Conservation (phyloP, 2,888 invertebrate species). For the Idaea biselata region DNA sequence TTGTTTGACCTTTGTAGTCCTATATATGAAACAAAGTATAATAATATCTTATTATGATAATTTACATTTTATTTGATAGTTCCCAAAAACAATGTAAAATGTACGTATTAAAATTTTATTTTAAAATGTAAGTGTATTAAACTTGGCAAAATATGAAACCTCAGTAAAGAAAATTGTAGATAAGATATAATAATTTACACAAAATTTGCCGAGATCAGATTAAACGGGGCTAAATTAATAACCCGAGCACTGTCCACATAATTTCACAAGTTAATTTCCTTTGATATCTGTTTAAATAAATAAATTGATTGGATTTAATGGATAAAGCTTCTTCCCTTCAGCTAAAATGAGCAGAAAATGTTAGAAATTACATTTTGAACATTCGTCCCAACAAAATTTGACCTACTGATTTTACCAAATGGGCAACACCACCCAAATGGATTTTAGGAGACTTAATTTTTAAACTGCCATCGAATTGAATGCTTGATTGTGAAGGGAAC, state of each 20-base stretch:
- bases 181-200: neutral
- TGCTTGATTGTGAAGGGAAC: no score
- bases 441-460: no score
- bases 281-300: neutral
- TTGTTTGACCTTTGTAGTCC: no score
- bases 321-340: slow-evolving; percentile 1
- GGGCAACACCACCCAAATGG: no score
- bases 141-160: neutral
- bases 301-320: neutral
- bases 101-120: no score
- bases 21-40: no score
- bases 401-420: neutral
- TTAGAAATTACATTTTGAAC: neutral
- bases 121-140: neutral
- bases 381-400: neutral
- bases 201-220: neutral
- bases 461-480: no score
- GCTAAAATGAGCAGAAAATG: slow-evolving; percentile 7
- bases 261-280: neutral
- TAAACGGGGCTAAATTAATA: slow-evolving; percentile 1
- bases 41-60: no score
- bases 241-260: neutral
- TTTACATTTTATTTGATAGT: no score
- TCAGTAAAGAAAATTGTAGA: neutral
- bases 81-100: no score